Evolutionary conservation across 1,140 invertebrate genomes (phyloP).

Genomic region (Drosophila rhopaloa): DNA sequence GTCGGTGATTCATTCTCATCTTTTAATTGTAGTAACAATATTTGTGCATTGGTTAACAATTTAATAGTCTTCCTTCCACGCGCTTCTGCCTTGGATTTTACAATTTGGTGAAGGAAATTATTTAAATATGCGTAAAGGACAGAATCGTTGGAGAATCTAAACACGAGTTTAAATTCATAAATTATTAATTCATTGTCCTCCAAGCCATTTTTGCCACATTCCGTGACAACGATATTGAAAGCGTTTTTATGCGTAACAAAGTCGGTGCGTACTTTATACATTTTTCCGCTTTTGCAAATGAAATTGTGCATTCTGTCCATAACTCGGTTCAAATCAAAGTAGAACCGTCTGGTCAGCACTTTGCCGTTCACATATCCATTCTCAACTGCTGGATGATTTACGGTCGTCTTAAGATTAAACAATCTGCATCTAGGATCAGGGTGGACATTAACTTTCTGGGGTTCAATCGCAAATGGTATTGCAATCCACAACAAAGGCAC

Average conservation of each 20-base stretch:
- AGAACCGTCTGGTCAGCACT: background rate
- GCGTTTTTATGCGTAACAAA: accelerated
- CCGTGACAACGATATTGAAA: background rate
- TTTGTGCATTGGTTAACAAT: background rate
- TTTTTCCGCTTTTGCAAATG: slow-evolving; percentile 6
- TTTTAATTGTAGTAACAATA: background rate
- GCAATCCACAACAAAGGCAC: background rate
- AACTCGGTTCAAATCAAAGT: background rate
- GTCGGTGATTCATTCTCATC: background rate
- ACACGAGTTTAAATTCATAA: background rate
- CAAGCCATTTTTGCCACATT: background rate
- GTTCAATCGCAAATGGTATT: slow-evolving; percentile 3
- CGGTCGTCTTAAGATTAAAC: slow-evolving; percentile 3
- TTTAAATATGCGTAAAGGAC: background rate
- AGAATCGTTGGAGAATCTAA: background rate
- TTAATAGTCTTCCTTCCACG: background rate
- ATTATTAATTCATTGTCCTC: background rate
- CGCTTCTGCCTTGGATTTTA: background rate
- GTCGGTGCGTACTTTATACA: background rate
- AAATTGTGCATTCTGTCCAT: background rate
- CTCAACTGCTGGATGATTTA: slow-evolving; percentile 5
- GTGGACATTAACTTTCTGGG: background rate
- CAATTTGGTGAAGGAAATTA: background rate
- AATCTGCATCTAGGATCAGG: background rate
- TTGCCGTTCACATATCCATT: background rate